phyloP scores from a whole-genome alignment of 1,140 invertebrate species.

The Euwallacea fornicatus region DNA sequence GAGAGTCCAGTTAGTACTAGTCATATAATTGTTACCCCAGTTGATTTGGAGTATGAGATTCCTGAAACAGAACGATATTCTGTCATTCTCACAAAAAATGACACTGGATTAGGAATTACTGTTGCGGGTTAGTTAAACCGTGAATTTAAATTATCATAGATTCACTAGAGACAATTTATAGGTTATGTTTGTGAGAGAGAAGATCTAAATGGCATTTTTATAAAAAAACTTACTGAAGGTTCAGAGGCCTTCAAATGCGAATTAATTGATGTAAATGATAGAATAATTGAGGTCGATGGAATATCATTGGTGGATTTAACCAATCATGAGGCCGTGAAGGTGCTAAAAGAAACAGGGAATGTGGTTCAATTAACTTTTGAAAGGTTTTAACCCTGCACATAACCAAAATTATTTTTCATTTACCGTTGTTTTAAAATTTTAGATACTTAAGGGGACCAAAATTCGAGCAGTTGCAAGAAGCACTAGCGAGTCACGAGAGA shows the following conservation, averaged over 20 bases:
- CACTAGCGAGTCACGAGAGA: conserved; percentile 67
- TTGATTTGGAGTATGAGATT: conserved; percentile 49
- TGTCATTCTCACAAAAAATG: conserved; percentile 66
- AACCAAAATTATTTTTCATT: not conserved
- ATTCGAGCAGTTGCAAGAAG: conserved; percentile 85
- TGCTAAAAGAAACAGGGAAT: conserved; percentile 80
- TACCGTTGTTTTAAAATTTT: not conserved
- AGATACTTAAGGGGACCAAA: conserved; percentile 81
- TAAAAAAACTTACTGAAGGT: conserved; percentile 90
- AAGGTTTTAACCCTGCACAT: conserved; percentile 51
- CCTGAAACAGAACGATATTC: conserved; percentile 59
- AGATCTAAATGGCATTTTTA: conserved; percentile 93
- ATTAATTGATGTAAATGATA: conserved; percentile 89
- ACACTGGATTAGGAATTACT: conserved; percentile 65
- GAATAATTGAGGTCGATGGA: conserved; percentile 87
- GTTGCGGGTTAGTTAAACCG: conserved; percentile 25
- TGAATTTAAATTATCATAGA: not conserved
- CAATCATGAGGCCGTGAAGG: conserved; percentile 89
- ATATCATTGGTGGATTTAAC: conserved; percentile 77
- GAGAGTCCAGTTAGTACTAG: conserved; percentile 55
- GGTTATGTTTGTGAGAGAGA: conserved; percentile 74
- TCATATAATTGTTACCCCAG: conserved; percentile 53
- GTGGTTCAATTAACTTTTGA: conserved; percentile 78
- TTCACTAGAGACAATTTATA: not conserved
- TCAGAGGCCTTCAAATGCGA: conserved; percentile 87